Evolutionary conservation across 2,888 invertebrate genomes (phyloP), one percentile per base, ranked within the genome.

Genomic region (Ditylenchus weischeri): DNA sequence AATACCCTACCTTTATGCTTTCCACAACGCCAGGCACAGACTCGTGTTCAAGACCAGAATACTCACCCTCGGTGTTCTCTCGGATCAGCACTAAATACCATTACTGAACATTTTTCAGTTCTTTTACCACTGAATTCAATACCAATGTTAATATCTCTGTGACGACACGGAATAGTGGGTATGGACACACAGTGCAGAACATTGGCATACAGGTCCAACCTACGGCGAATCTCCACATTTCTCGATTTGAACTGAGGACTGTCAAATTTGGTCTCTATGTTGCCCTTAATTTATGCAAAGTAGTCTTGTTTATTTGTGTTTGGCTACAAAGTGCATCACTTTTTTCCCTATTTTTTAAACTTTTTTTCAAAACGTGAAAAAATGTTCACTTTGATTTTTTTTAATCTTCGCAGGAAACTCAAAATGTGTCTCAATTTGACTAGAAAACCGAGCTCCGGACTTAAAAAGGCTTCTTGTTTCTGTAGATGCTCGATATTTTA

Each of bases 21-120:
- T 96, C 95, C 57, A 98, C 90, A 6, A 96, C 91, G 10, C 96
- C 95, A 13, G 85, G 84, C 0, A 92, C 92, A 69, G 89, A 90
- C 87, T 96, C 93, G 84, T 98, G 96, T 83, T 98, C 96, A 83
- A 95, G 86, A 91, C 92, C 94, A 63, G 93, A 91, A 85, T 98
- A 96, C 86, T 96, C 96, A 61, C 96, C 96, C 84, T 96, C 96
- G 2, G 93, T 96, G 86, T 98, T 98, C 84, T 98, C 95, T 78
- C 96, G 88, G 78, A 88, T 88, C 71, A 96, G 89, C 47, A 90
- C 88, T 80, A 95, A 58, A 43, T 43, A 15, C 5, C 43, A 43
- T 43, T 43, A 43, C 15, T 43, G 43, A 10, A 13, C 8, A 13
- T 15, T 43, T 10, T 43, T 43, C 1, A 43, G 8, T 43, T 43